Evolutionary conservation across 2,113 vertebrate genomes (phyloP).

Genomic region (Oryzias curvinotus): DNA sequence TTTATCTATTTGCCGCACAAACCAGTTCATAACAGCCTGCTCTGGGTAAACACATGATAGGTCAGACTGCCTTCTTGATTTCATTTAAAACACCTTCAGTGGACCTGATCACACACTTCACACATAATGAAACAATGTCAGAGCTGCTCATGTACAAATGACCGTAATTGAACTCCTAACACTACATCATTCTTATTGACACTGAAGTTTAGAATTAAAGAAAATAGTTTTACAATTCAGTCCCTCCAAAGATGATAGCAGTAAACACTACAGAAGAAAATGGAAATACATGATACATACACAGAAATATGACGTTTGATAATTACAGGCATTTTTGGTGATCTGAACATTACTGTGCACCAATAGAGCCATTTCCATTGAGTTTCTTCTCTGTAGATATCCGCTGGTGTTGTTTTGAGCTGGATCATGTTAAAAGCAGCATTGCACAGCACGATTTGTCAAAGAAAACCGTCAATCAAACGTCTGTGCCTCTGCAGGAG

Average conservation of each 20-base stretch:
- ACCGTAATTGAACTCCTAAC: slow-evolving; percentile 1
- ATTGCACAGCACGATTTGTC: background rate
- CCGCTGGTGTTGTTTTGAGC: background rate
- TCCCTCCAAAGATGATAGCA: too few species aligned
- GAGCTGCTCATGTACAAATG: slow-evolving; percentile 7
- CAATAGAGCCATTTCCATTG: too few species aligned
- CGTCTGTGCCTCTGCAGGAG: background rate
- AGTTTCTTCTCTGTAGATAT: too few species aligned
- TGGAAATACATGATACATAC: too few species aligned
- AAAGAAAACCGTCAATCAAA: background rate
- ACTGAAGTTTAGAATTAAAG: background rate
- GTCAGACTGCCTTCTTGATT: slow-evolving; percentile 16
- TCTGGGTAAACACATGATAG: slow-evolving; percentile 21
- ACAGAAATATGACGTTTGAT: too few species aligned
- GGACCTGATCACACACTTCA: slow-evolving; percentile 7
- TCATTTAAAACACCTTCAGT: slow-evolving; percentile 1
- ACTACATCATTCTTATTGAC: background rate
- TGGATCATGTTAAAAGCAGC: background rate
- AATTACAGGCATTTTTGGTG: too few species aligned
- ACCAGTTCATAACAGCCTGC: slow-evolving; percentile 35
- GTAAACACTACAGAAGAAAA: too few species aligned
- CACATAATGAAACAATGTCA: slow-evolving; percentile 13
- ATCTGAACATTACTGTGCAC: too few species aligned
- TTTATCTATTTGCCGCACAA: slow-evolving; percentile 24
- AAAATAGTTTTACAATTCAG: too few species aligned